Evolutionary conservation across 2,888 invertebrate species (phyloP).

Genomic region (Lithophane leautieri): DNA sequence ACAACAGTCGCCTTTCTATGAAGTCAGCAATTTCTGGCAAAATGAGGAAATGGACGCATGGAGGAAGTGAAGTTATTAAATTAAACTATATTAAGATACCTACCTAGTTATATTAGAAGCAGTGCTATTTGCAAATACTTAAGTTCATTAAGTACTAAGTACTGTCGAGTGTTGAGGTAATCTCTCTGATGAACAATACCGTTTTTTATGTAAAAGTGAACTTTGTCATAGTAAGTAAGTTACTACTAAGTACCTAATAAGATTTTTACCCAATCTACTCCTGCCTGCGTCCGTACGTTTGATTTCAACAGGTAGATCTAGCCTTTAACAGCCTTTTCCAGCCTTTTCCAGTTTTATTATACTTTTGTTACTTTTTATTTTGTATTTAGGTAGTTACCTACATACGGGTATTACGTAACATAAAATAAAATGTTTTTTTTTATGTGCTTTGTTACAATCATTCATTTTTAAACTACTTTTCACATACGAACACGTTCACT

Average conservation of each 20-base stretch:
- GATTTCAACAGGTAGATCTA: neutral
- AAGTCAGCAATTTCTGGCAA: slow-evolving; percentile 78
- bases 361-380: neutral
- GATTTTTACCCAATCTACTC: neutral
- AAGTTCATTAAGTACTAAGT: neutral
- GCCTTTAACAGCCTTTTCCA: too few species aligned
- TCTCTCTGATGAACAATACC: neutral
- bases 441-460: slow-evolving; percentile 32
- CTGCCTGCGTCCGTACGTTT: neutral
- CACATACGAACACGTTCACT: slow-evolving; percentile 14
- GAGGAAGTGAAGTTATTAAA: neutral
- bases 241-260: neutral
- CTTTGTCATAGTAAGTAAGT: too few species aligned
- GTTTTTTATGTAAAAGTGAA: neutral
- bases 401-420: slow-evolving; percentile 5
- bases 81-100: slow-evolving; percentile 4
- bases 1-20: slow-evolving; percentile 82
- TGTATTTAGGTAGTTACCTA: neutral
- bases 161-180: slow-evolving; percentile 1
- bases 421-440: slow-evolving; percentile 48
- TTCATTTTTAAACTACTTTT: slow-evolving; percentile 48
- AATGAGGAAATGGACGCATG: slow-evolving; percentile 61
- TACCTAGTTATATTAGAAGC: neutral
- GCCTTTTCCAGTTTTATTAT: neutral
- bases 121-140: slow-evolving; percentile 5